Evolutionary conservation across 2,888 invertebrate species (phyloP), one percentile per base, ranked within the genome.

Genomic region (Polietes domitor): DNA sequence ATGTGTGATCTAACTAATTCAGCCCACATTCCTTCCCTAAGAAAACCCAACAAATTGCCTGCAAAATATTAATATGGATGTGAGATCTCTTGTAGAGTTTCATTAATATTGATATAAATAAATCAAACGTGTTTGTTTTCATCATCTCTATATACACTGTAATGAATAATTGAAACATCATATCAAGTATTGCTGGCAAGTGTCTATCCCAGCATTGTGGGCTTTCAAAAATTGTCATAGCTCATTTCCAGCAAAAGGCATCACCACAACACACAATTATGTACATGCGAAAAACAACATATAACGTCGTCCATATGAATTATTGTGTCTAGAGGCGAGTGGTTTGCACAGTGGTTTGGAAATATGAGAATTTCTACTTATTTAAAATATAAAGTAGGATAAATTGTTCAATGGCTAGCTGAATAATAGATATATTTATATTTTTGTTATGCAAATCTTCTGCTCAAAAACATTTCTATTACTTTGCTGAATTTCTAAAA

Each of bases 131-230:
- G n/a, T 12, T 47, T 47, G 7, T 47, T 7, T 47, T n/a, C 47
- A 47, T 47, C 47, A 3, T 2, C 15, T 32, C 9, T 4, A 32
- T 32, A 47, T n/a, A n/a, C 12, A 47, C 5, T 53, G n/a, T 17
- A 43, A 53, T 47, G 41, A 79, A 75, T 79, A 70, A 80, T 80
- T 77, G 70, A 77, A 80, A 70, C 73, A 77, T 83, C 73, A 68
- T 80, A 80, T 83, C 76, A 68, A 55, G 17, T 76, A 61, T 47
- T 32, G 19, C 50, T n/a, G 2, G 9, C 50, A 32, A 26, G 21
- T 55, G 72, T 63, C 74, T 75, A 68, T 65, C 78, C 71, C 55
- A 43, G 2, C 21, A 50, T 76, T 58, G 58, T 58, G 58, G 58
- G 58, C 58, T 58, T 58, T 21, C 58, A 58, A 26, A 15, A 58